Base-by-base conservation (phyloP, 1,140 invertebrate genomes). In the Physella acuta region DNA sequence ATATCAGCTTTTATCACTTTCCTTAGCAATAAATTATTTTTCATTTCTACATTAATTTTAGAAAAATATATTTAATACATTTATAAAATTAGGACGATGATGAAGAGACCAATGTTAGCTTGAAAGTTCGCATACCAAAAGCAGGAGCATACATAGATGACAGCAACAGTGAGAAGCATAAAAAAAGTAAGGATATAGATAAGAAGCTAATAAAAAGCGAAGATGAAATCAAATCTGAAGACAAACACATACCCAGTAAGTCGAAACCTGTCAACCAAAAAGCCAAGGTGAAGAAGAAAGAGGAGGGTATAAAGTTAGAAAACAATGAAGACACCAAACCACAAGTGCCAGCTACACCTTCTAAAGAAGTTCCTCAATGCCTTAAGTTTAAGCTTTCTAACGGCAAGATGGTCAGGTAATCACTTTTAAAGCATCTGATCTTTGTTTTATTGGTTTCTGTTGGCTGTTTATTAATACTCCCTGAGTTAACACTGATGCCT, bases 371-470 rank as follows among this genome's bases (percentile, higher is more conserved):
- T 55, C 69, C 37, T 62, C 69, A 73, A 66, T 66, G 74, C 26
- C 74, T 83, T 14, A 81, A 77, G 63, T 76, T 83, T 11, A 82
- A 82, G 62, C 76, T 83, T 28, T 82, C 82, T 31, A 82, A 81
- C 73, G 82, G 82, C 3, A 83, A 81, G 75, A 81, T 83, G 68
- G 76, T 83, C n/a, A 79, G 79, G 82, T 82, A 73, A n/a, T n/a
- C n/a, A n/a, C n/a, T n/a, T n/a, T n/a, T n/a, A n/a, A n/a, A n/a
- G n/a, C n/a, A n/a, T n/a, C n/a, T n/a, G n/a, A n/a, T n/a, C n/a
- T n/a, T n/a, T n/a, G n/a, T n/a, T n/a, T n/a, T n/a, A n/a, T n/a
- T n/a, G n/a, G n/a, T n/a, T n/a, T n/a, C n/a, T n/a, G n/a, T n/a
- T n/a, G n/a, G n/a, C n/a, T n/a, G n/a, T n/a, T n/a, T n/a, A n/a